phyloP scores from a whole-genome alignment of 2,888 invertebrate genomes.

The Epinotia nisella region DNA sequence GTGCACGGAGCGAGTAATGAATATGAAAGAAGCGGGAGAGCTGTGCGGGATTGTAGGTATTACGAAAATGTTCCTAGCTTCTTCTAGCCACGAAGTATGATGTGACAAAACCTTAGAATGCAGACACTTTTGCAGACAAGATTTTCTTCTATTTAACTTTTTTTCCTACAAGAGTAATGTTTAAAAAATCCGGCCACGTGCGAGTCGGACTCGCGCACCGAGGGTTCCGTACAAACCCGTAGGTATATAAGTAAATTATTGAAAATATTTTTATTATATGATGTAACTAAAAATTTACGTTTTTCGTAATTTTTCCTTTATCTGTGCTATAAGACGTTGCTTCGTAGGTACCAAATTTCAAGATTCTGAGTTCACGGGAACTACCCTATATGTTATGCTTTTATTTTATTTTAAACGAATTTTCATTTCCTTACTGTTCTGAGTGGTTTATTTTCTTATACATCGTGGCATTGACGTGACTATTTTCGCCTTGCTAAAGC shows the following conservation, averaged over 20 bases:
- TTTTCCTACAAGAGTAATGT: too few species aligned
- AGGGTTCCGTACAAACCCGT: too few species aligned
- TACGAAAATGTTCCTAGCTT: slow-evolving; percentile 32
- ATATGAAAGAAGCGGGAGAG: slow-evolving; percentile 34
- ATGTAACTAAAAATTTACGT: too few species aligned
- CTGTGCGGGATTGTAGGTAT: slow-evolving; percentile 29
- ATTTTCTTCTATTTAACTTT: slow-evolving; percentile 1
- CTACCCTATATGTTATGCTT: too few species aligned
- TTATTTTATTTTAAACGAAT: not conserved
- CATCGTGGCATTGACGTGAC: not conserved
- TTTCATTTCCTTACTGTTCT: not conserved
- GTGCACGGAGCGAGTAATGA: slow-evolving; percentile 36
- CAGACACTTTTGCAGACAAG: slow-evolving; percentile 19
- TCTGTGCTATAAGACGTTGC: too few species aligned
- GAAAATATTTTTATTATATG: too few species aligned
- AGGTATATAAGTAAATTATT: too few species aligned
- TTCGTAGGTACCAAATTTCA: too few species aligned
- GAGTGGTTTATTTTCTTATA: not conserved
- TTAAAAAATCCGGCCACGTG: too few species aligned
- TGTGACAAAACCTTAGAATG: slow-evolving; percentile 27
- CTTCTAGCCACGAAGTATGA: slow-evolving; percentile 3
- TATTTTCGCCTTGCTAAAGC: not conserved
- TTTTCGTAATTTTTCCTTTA: too few species aligned
- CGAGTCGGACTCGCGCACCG: too few species aligned
- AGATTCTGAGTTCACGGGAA: too few species aligned